phyloP scores from a whole-genome alignment of 92 coral and sea anemone species.

The Heliopora coerulea region DNA sequence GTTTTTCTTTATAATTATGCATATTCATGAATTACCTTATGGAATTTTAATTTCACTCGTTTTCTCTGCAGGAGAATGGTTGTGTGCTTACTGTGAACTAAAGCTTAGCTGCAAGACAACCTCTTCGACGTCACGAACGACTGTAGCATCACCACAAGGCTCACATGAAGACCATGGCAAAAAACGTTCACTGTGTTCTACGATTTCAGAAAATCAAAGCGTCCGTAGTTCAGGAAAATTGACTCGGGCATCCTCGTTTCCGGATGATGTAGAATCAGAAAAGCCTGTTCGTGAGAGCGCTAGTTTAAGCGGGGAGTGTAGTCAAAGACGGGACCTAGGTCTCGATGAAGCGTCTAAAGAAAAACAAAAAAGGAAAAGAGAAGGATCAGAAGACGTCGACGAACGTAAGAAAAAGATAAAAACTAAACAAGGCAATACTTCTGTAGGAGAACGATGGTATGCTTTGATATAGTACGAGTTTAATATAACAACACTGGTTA shows the following conservation, averaged over 20 bases:
- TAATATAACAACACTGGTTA: no score
- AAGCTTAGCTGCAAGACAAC: not conserved
- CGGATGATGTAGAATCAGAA: not conserved
- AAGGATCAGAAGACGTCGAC: not conserved
- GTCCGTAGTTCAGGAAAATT: not conserved
- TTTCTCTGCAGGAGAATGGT: slow-evolving; percentile 3
- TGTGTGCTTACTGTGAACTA: not conserved
- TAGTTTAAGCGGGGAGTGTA: not conserved
- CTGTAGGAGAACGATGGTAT: no score
- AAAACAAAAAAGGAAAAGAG: not conserved
- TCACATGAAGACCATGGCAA: not conserved
- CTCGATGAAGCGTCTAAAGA: not conserved
- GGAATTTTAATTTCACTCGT: not conserved
- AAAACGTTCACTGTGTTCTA: not conserved
- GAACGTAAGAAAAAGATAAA: no score
- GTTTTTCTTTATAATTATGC: no score
- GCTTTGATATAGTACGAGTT: no score
- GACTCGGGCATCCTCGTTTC: not conserved
- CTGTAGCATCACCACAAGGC: not conserved
- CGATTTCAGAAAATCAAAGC: not conserved
- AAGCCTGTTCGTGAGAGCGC: not conserved
- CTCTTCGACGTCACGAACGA: not conserved
- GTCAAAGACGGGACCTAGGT: not conserved
- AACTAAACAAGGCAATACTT: no score
- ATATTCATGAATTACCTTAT: no score